phyloP scores from a whole-genome alignment of 2,113 vertebrate genomes.

The Callocephalon fimbriatum region DNA sequence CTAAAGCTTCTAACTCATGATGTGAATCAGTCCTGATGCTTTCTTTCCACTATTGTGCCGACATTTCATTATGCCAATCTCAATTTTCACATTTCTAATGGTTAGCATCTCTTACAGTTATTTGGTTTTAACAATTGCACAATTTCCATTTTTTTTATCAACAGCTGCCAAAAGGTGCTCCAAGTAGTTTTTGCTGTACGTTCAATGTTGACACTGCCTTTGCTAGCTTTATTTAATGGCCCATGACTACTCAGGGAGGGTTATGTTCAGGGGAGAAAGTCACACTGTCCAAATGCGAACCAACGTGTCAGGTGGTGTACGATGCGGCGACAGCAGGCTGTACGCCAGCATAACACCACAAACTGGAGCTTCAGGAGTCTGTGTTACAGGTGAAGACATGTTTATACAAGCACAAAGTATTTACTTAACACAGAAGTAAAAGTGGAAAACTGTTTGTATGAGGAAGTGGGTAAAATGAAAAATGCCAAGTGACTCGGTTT shows the following conservation, averaged over 20 bases:
- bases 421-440: not conserved
- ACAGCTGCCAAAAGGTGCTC: not conserved
- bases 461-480: not conserved
- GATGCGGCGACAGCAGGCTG: not conserved
- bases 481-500: not conserved
- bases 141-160: not conserved
- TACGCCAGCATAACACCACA: not conserved
- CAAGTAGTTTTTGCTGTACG: not conserved
- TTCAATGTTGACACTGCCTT: not conserved
- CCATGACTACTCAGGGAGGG: not conserved
- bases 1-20: not conserved
- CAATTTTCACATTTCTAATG: not conserved
- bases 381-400: not conserved
- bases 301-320: not conserved
- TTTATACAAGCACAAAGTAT: not conserved
- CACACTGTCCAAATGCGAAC: not conserved
- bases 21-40: not conserved
- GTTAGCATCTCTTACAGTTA: too few species aligned
- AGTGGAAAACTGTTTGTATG: not conserved
- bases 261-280: not conserved
- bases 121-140: not conserved
- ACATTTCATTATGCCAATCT: not conserved
- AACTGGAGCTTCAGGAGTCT: not conserved
- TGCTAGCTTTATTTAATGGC: not conserved
- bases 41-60: not conserved